These are phyloP conservation scores for Drosophila ohnishii DNA, from an alignment of 1,140 invertebrate species.

Conservation along the genomic window DNA sequence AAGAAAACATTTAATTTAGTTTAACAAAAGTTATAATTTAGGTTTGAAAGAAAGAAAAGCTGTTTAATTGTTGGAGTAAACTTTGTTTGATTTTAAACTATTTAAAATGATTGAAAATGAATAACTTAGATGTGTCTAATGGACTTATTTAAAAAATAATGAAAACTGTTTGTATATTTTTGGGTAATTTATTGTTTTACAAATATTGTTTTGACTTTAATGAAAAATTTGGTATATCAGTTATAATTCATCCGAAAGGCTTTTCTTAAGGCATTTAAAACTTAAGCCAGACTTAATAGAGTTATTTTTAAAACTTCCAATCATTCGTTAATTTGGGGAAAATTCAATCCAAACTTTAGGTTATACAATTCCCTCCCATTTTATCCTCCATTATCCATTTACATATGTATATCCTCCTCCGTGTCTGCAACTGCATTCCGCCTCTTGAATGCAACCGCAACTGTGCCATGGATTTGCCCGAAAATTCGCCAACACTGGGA, in stretches of 20 bases:
- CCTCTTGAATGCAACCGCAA: constrained; percentile 36
- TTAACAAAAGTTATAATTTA: neutral
- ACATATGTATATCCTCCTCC: neutral
- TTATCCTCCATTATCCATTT: neutral
- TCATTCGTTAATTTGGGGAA: neutral
- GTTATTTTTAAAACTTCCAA: neutral
- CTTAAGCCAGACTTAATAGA: neutral
- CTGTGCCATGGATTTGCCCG: constrained; percentile 62
- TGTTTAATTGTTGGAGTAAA: neutral
- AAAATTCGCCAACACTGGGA: constrained; percentile 39
- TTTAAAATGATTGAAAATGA: neutral
- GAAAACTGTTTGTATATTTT: neutral
- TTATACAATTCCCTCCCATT: neutral
- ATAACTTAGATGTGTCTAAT: neutral
- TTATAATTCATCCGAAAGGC: neutral
- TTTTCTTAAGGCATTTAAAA: too few relatives aligned
- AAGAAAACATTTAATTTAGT: neutral
- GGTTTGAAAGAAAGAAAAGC: neutral
- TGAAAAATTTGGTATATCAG: neutral
- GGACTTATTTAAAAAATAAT: neutral
- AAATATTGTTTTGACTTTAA: neutral
- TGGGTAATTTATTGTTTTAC: too few relatives aligned
- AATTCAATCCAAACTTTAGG: neutral
- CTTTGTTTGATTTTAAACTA: too few relatives aligned
- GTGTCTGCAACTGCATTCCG: constrained; percentile 9